Base-by-base conservation (phyloP, 2,888 invertebrate species). In the Leptogaster cylindrica region DNA sequence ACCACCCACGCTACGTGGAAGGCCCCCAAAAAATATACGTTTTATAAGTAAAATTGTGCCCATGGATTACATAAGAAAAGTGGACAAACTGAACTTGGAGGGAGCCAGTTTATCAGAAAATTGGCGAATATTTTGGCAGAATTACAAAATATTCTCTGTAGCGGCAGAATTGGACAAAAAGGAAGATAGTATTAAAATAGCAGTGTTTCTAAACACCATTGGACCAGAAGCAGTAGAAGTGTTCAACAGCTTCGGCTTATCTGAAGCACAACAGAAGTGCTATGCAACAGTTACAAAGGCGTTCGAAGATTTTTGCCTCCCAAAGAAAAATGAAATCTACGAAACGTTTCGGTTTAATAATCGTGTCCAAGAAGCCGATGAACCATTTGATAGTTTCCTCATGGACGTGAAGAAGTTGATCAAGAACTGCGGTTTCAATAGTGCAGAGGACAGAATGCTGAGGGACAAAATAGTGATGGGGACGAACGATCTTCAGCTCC, bases 391-490 rank as follows among this genome's bases (percentile, higher is more conserved):
- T 10, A 3, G 4, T 20, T 48, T 48, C 10, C 20, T 20, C 2
- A 23, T 48, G 48, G 48, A 48, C 25, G 25, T 48, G 2, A 48
- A 48, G 20, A 48, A 48, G 25, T 2, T 48, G 3, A 25, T 20
- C 4, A 27, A 28, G 8, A 51, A 3, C 4, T 28, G 31, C 18
- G 51, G 6, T 7, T 51, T 10, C 16, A 16, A 12, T 14, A 16
- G 12, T 10, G 3, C 6, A 10, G 51, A 51, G 16, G 12, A 51
- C 5, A 2, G 14, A 2, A 31, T 51, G 51, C 25, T 51, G 31
- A 4, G 14, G 18, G 51, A 14, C 12, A 51, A 16, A 28, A 51
- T 51, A n/a, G 51, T 51, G 14, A 7, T 28, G 31, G 51, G 51
- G 5, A 51, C 16, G 3, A 7, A 3, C 6, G 51, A 28, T 16